Conservation (phyloP, 2,113 vertebrate species). For the Nerophis lumbriciformis region DNA sequence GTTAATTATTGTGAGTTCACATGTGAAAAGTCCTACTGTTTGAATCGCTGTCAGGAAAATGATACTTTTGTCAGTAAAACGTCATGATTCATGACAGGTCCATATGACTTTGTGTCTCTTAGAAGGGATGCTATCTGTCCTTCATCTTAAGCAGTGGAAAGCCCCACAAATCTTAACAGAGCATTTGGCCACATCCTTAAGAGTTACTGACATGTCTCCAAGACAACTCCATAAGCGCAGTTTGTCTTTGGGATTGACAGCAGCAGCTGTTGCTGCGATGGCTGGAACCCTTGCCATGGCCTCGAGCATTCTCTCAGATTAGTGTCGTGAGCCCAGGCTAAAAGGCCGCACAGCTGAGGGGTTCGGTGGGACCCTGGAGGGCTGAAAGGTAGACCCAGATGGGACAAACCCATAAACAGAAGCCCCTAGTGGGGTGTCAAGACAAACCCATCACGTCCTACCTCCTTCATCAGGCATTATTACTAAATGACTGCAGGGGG, state of each 20-base stretch:
- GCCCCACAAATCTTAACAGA: not conserved
- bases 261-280: constrained; percentile 49
- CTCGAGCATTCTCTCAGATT: constrained; percentile 55
- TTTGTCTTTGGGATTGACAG: constrained; percentile 44
- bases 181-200: not conserved
- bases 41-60: too few species aligned
- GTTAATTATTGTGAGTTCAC: too few species aligned
- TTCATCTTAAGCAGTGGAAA: constrained; percentile 1
- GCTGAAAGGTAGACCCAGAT: not conserved
- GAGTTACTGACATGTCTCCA: constrained; percentile 19
- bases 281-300: constrained; percentile 19
- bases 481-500: constrained; percentile 14
- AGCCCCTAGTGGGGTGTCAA: constrained; percentile 12
- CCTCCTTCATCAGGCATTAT: constrained; percentile 11
- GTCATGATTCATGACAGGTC: not conserved
- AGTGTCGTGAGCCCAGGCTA: constrained; percentile 31
- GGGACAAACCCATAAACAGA: constrained; percentile 4
- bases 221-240: constrained; percentile 25
- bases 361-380: constrained; percentile 6
- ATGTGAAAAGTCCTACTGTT: too few species aligned
- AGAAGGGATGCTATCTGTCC: not conserved
- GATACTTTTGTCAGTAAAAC: not conserved
- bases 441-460: not conserved
- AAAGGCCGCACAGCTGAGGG: constrained; percentile 48
- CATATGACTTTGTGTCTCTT: not conserved